Base-by-base conservation (phyloP, 30 jellyfish, hydroid and myxozoan genomes). In the Pelagia noctiluca region DNA sequence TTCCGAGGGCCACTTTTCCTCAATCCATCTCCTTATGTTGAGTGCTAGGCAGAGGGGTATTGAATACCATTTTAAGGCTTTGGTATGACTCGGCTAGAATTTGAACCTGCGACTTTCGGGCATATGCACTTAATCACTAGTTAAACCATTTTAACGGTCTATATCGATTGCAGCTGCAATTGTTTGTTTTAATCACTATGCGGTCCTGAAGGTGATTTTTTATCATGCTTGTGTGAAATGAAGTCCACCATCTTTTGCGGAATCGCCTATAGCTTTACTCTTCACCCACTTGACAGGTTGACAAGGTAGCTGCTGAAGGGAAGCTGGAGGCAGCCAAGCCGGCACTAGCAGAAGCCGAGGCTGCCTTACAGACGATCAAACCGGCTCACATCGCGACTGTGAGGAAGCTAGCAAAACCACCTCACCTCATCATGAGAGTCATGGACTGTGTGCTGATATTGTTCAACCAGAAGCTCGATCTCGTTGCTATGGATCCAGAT, bases 251-350 rank as follows among this genome's bases (percentile, higher is more conserved):
- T 42, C 57, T 42, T 42, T 42, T 12, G 29, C 4, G 30, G 32
- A 70, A 28, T 42, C 16, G 16, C 57, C 8, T 42, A 42, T 42
- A 16, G 16, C 16, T 42, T 42, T 16, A 8, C 16, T 7, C 24
- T 28, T 25, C 57, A 21, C 19, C 28, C 28, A 3, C 52, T 28
- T 22, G 52, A 8, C 70, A 90, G 97, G 89, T 73, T 34, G 97
- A 90, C 73, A 90, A 90, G 34, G 50, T 36, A 28, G 69, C 82
- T 34, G 97, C 97, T 16, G 96, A 83, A 57, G 76, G 38, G 71
- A 90, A 90, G 67, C 79, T 90, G n/a, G 89, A 90, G 57, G 97
- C 90, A 25, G 97, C 97, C 4, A 84, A 84, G 71, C 97, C 97
- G 2, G 97, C 97, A 13, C 89, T 90, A 1, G 96, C 90, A 23